These are phyloP conservation scores for Tetragonisca angustula DNA, from an alignment of 2,888 invertebrate genomes.

Conservation along the genomic window DNA sequence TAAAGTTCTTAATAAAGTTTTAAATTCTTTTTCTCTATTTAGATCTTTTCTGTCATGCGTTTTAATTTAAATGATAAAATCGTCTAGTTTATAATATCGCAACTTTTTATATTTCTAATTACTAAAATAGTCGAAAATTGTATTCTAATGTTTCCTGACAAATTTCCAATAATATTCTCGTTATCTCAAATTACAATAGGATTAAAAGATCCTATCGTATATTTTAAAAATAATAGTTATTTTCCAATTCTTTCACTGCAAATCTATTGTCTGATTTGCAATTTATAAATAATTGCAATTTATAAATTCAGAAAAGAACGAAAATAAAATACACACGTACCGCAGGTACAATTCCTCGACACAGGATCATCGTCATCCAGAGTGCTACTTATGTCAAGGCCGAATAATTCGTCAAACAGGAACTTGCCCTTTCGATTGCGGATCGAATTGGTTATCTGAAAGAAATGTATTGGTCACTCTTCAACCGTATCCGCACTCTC, in stretches of 20 bases:
- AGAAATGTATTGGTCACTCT: constrained; percentile 42
- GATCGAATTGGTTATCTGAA: constrained; percentile 67
- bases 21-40: neutral
- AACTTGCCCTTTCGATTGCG: constrained; percentile 87
- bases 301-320: too few species aligned
- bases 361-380: constrained; percentile 83
- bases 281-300: too few species aligned
- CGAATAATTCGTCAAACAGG: constrained; percentile 90
- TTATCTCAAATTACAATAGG: neutral
- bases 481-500: constrained; percentile 68
- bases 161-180: neutral
- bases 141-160: too few species aligned
- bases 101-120: neutral
- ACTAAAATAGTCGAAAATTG: neutral
- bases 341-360: constrained; percentile 90
- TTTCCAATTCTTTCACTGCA: neutral
- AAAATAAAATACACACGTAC: constrained; percentile 85
- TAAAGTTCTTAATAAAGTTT: too few species aligned
- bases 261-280: neutral
- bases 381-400: constrained; percentile 84
- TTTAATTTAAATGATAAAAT: neutral
- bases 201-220: too few species aligned
- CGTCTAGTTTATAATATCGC: neutral
- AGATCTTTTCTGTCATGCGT: neutral
- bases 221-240: neutral